Evolutionary conservation across 1,140 invertebrate species (phyloP), one percentile per base, ranked within the genome.

Genomic region (Hycleus cichorii): DNA sequence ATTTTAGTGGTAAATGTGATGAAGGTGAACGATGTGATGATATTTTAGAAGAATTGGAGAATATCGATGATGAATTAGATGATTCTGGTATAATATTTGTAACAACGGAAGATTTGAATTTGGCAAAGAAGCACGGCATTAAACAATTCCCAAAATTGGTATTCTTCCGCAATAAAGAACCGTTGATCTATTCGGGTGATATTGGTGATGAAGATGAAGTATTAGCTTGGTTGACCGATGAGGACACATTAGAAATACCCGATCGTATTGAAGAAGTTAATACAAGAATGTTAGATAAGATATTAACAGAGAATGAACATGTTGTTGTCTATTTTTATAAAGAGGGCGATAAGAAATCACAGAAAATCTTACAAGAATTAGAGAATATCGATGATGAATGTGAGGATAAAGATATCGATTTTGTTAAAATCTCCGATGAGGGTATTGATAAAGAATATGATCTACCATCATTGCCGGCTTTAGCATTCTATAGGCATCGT

Each of bases 301-400:
- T 95, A 63, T 78, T 96, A 42, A 82, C 87, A 49, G 89, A 92
- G 72, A 93, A 92, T 66, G 86, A 91, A 66, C 86, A 93, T 69
- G 85, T 95, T 46, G 90, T 94, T 42, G 91, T 94, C 12, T 93
- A 93, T 69, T 96, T 95, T 76, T 95, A 90, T 93, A 81, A 90
- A 69, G 91, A 94, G 77, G 87, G 87, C 5, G 91, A 93, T 68
- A 92, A 93, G 67, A 91, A 91, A 69, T 90, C 90, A 43, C 88
- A 90, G 63, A 91, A 91, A 69, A 94, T 95, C 54, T 77, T 96
- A 0, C 84, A 84, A 65, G 92, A 95, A 75, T 71, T 97, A 42
- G 93, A 97, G 75, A 94, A 95, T 64, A 95, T 97, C 68, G 93
- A 95, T 68, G 91, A 95, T 68, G 91, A 95, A 68, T 94, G 91